These are phyloP conservation scores for Dendrolimus kikuchii DNA, from an alignment of 1,140 invertebrate genomes.

Conservation along the genomic window DNA sequence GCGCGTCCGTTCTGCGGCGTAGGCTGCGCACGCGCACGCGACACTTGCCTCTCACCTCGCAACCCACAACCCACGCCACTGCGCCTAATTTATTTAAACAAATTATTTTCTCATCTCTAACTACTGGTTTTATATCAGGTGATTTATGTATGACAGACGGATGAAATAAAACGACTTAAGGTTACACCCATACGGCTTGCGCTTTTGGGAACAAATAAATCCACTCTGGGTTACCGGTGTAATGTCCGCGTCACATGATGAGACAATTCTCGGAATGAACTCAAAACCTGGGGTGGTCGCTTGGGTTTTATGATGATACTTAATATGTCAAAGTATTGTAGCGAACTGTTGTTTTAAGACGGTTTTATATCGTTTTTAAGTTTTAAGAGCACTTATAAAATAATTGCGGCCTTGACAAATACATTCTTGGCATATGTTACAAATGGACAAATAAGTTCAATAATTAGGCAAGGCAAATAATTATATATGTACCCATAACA, in stretches of 20 bases:
- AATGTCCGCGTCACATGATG: constrained; percentile 27
- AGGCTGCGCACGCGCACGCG: constrained; percentile 62
- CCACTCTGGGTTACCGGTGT: constrained; percentile 25
- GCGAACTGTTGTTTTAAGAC: constrained; percentile 16
- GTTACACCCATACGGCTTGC: constrained; percentile 9
- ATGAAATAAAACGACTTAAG: constrained; percentile 13
- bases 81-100: constrained; percentile 60
- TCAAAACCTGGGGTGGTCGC: constrained; percentile 37
- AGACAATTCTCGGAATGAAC: constrained; percentile 27
- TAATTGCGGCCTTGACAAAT: background rate
- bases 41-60: constrained; percentile 37
- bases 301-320: constrained; percentile 40
- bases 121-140: constrained; percentile 50
- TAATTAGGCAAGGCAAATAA: no score
- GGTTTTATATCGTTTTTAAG: constrained; percentile 5
- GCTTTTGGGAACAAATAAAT: constrained; percentile 10
- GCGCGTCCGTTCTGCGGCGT: constrained; percentile 20
- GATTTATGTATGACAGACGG: constrained; percentile 31
- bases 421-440: background rate
- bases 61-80: constrained; percentile 43
- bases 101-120: constrained; percentile 60
- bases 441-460: no score
- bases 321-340: constrained; percentile 28
- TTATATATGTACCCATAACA: no score
- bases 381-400: background rate